Evolutionary conservation across 2,888 invertebrate genomes (phyloP), one percentile per base, ranked within the genome.

Genomic region (Barypeithes pellucidus): DNA sequence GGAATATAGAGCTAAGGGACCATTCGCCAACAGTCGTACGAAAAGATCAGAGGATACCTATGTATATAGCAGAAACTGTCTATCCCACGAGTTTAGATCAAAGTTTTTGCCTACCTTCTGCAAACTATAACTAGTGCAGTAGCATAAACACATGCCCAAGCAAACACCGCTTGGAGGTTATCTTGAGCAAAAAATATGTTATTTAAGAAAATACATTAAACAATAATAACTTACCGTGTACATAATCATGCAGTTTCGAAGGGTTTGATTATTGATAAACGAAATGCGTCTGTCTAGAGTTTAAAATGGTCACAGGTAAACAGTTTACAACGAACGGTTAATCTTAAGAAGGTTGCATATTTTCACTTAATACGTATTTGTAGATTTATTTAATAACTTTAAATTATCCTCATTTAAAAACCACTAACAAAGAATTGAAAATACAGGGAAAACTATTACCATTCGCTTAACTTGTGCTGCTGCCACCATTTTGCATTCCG

Each of bases 211-310:
- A 24, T 1, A 50, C 24, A 12, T 50, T 22, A n/a, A 12, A n/a
- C n/a, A 22, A 5, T 50, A 41, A 14, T 18, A 22, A 70, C 74
- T 74, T 67, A 74, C 74, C 70, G 74, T 74, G 59, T 74, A 74
- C 74, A 74, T 74, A 62, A 71, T 74, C 71, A 74, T 74, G 59
- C 70, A 74, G 68, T 63, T 47, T 16, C 54, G 12, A 33, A 18
- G 29, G 22, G 33, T 33, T 57, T 57, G 33, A 57, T 11, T 36
- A 12, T 36, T 29, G 29, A 61, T 41, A 61, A 61, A 50, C 11
- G 16, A 57, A 57, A 57, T 57, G 33, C 54, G 29, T 16, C 22
- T 33, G 29, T 16, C 22, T 16, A 14, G 1, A 29, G 33, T 57
- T 57, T 57, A 57, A 24, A 57, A 33, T 24, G n/a, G 54, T 57